A percentile compares a stretch with the other conserved stretches of the same genome.
These are phyloP conservation scores for Nannospalax galili DNA, from an alignment of 2,113 vertebrate species.

Conservation along the genomic window DNA sequence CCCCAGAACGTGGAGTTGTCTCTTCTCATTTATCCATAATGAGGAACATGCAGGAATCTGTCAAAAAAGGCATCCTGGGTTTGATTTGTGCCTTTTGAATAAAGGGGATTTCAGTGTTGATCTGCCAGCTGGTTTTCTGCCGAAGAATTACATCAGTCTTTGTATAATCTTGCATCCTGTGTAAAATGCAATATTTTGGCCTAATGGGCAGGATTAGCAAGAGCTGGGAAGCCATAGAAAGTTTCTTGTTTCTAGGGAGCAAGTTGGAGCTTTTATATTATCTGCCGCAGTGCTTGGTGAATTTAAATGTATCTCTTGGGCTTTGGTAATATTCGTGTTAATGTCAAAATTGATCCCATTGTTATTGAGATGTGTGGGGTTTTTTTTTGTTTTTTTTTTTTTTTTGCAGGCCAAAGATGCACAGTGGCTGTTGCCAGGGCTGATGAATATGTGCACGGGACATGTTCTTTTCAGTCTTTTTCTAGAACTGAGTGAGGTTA, in stretches of 20 bases:
- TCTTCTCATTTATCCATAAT: conserved; percentile 77
- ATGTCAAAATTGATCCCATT: conserved; percentile 83
- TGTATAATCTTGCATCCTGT: conserved; percentile 78
- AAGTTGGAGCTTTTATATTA: conserved; percentile 80
- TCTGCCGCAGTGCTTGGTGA: conserved; percentile 70
- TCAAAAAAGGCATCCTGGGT: conserved; percentile 71
- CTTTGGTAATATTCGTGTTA: conserved; percentile 82
- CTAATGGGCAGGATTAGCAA: conserved; percentile 81
- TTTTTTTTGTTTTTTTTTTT: background rate
- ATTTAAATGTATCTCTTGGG: conserved; percentile 82
- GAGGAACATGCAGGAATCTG: conserved; percentile 78
- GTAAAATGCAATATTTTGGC: conserved; percentile 79
- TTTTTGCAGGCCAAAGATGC: conserved; percentile 59
- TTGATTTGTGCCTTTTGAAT: conserved; percentile 77
- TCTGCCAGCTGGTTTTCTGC: conserved; percentile 80
- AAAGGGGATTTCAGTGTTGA: conserved; percentile 77
- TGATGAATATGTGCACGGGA: conserved; percentile 41
- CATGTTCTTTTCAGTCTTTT: conserved; percentile 22
- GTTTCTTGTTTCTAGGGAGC: conserved; percentile 81
- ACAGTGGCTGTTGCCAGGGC: conserved; percentile 56
- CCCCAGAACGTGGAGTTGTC: conserved; percentile 73
- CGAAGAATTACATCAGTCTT: conserved; percentile 78
- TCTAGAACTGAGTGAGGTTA: conserved; percentile 37
- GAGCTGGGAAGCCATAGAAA: conserved; percentile 78
- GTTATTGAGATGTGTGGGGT: conserved; percentile 79